These are phyloP conservation scores for Tetramorium simillimum DNA, from an alignment of 1,140 invertebrate genomes.

Conservation along the genomic window DNA sequence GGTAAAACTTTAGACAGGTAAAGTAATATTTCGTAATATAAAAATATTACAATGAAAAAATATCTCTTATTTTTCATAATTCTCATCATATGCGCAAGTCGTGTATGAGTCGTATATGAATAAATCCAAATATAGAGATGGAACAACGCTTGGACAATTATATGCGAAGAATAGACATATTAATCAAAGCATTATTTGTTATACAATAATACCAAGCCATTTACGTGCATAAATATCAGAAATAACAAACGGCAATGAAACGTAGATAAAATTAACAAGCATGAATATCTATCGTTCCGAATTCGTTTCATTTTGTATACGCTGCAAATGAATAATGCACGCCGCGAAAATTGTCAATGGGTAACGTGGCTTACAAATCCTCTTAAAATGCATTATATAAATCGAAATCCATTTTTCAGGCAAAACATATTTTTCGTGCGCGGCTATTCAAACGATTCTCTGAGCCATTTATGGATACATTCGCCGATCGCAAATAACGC, in stretches of 20 bases:
- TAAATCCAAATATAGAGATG: slow-evolving; percentile 30
- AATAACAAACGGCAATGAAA: slow-evolving; percentile 54
- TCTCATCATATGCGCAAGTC: slow-evolving; percentile 2
- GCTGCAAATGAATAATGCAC: slow-evolving; percentile 48
- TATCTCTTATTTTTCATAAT: not conserved
- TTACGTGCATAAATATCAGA: slow-evolving; percentile 26
- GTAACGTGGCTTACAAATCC: slow-evolving; percentile 56
- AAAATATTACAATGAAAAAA: slow-evolving; percentile 10
- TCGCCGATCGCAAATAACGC: slow-evolving; percentile 49
- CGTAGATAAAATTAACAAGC: slow-evolving; percentile 59
- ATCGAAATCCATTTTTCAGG: slow-evolving; percentile 63
- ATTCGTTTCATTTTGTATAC: slow-evolving; percentile 42
- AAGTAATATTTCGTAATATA: not conserved
- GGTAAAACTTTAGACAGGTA: not conserved
- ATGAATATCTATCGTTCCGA: slow-evolving; percentile 43
- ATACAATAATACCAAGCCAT: not conserved
- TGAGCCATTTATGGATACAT: slow-evolving; percentile 46
- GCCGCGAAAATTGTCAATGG: slow-evolving; percentile 43
- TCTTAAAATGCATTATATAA: slow-evolving; percentile 61
- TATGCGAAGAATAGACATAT: slow-evolving; percentile 40
- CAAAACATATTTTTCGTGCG: slow-evolving; percentile 74
- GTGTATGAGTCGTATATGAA: not conserved
- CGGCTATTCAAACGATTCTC: slow-evolving; percentile 53
- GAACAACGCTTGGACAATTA: slow-evolving; percentile 30
- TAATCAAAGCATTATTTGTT: slow-evolving; percentile 56